Base-by-base conservation (phyloP, 1,140 invertebrate species). In the Drosophila nigrodunni region DNA sequence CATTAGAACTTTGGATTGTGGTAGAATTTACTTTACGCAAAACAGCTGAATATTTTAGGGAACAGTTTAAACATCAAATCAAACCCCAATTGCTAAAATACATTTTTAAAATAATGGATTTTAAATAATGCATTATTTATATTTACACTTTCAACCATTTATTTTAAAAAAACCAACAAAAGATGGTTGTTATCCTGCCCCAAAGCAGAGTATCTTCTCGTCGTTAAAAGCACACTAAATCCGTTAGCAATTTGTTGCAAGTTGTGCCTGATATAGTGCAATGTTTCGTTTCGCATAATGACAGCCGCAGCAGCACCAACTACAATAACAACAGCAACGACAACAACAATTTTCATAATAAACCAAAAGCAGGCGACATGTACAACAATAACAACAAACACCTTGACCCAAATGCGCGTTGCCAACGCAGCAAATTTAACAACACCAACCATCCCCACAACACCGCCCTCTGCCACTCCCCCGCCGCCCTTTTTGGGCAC, bases 271-370 rank as follows among this genome's bases (percentile, higher is more conserved):
- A 62, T 70, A 62, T 54, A 58, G n/a, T 59, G 67, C 50, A 61
- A 50, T 50, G 66, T 43, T 70, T 69, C 37, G 66, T 62, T 74
- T 69, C 57, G 47, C 66, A 88, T 88, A 88, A 86, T 88, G 77
- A 88, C 74, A 86, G 74, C 76, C 37, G 57, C 73, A 76, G 75
- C 60, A 75, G 39, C 73, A 72, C 70, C 55, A 75, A 34, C 35
- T 49, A 30, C 34, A 61, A 37, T 65, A 74, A 46, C 62, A 44
- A 60, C 7, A 30, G 64, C 13, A 21, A 4, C 18, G 18, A 13
- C 46, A 62, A n/a, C 74, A 79, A 73, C 82, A 87, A 88, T 87
- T 88, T 87, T 88, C 83, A 87, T 87, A 87, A 87, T 87, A 87
- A 88, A 80, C 73, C 69, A 74, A 68, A 76, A 71, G 65, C 65